phyloP scores from a whole-genome alignment of 1,140 invertebrate genomes.

The Tribolium madens region DNA sequence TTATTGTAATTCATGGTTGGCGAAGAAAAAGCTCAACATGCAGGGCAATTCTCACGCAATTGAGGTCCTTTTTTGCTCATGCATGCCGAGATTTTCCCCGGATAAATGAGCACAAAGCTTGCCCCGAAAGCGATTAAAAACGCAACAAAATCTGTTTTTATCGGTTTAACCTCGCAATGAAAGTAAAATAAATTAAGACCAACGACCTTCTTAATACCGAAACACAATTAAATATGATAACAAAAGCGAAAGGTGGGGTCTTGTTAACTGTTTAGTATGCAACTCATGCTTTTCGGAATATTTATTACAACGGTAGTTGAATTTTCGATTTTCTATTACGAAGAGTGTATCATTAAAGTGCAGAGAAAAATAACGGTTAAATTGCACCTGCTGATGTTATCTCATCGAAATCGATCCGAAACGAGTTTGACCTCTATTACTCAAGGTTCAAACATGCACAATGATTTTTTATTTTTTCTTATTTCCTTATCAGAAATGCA shows the following conservation, averaged over 20 bases:
- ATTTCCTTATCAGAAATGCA: conserved; percentile 2
- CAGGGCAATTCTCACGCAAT: conserved; percentile 21
- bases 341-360: background rate
- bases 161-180: conserved; percentile 16
- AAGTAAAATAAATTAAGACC: conserved; percentile 32
- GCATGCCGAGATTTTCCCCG: conserved; percentile 20
- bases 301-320: conserved; percentile 6
- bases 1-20: conserved; percentile 32
- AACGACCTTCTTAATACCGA: conserved; percentile 2
- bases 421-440: too few relatives aligned
- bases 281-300: conserved; percentile 12
- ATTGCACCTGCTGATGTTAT: background rate
- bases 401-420: too few relatives aligned
- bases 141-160: background rate
- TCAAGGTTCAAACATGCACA: too few relatives aligned
- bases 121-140: conserved; percentile 19
- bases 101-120: conserved; percentile 13
- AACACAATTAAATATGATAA: conserved; percentile 17
- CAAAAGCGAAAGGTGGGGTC: background rate
- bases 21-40: conserved; percentile 7
- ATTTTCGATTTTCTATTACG: conserved; percentile 11
- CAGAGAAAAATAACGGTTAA: too few relatives aligned
- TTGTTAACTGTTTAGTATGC: conserved; percentile 5
- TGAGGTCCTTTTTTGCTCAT: conserved; percentile 31
- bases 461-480: too few relatives aligned